Evolutionary conservation across 2,797 vertebrate genomes (phyloP), one percentile per base, ranked within the genome.

Genomic region (Sarcophilus harrisii): DNA sequence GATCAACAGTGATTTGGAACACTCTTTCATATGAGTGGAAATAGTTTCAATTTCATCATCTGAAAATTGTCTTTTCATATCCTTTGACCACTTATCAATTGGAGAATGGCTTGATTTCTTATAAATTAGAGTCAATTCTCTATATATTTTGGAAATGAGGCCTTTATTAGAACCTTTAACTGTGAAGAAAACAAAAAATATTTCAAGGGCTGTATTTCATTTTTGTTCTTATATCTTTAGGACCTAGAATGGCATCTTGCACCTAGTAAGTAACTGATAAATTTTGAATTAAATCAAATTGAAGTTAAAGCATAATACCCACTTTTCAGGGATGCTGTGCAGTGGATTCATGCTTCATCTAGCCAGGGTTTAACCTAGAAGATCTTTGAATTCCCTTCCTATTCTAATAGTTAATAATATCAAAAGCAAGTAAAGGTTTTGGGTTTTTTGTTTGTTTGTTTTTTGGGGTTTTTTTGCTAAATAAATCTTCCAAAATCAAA

Each of bases 401-500:
- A n/a, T 66, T 66, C 62, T n/a, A 66, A 16, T 66, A 66, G 32
- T 66, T 66, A 66, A 52, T 90, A 45, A 13, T 87, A 90, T 8
- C 89, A 92, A 66, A 49, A 73, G 91, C 91, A 92, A 93, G 55
- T 89, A 45, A 59, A 87, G 45, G 94, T 58, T 90, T 55, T 55
- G 49, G 2, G 49, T 49, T 49, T 1, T 49, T 49, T n/a, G n/a
- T n/a, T n/a, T n/a, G n/a, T n/a, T n/a, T n/a, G n/a, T n/a, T n/a
- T n/a, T 54, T 54, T 4, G 49, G 49, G 52, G 52, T 52, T 52
- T 52, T 1, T 24, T 90, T 55, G 52, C 49, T 94, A 94, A 96
- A 57, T 55, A 81, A 58, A 60, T 90, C 58, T 95, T 92, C 73
- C 52, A 58, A 92, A 89, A 60, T 92, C 89, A 91, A 92, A 92